phyloP scores from a whole-genome alignment of 2,113 vertebrate genomes.

The Alethe diademata region DNA sequence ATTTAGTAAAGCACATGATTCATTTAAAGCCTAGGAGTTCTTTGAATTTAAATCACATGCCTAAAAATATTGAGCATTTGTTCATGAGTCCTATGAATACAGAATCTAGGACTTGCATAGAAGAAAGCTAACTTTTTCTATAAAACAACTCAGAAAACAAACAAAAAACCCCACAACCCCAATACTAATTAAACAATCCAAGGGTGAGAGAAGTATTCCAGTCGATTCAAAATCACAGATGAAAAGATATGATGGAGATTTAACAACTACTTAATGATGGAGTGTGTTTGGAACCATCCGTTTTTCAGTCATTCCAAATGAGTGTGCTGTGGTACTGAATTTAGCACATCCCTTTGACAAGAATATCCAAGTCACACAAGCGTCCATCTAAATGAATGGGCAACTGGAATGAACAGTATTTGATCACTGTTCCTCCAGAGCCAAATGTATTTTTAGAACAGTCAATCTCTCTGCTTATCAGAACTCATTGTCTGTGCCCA shows the following conservation, averaged over 20 bases:
- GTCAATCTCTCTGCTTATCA: not conserved
- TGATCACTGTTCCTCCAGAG: not conserved
- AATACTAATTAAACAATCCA: not conserved
- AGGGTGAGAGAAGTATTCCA: not conserved
- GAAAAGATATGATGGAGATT: not conserved
- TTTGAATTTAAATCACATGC: slow-evolving; percentile 19
- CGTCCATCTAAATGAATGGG: not conserved
- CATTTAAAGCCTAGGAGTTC: not conserved
- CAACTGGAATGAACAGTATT: not conserved
- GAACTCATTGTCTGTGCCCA: not conserved
- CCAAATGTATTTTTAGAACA: not conserved
- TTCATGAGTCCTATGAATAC: not conserved
- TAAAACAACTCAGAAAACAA: not conserved
- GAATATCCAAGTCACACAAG: not conserved
- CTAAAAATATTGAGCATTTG: slow-evolving; percentile 1
- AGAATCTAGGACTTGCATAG: not conserved
- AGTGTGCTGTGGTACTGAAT: not conserved
- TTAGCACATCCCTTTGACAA: not conserved
- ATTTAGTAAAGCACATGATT: slow-evolving; percentile 24
- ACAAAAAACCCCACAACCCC: not conserved
- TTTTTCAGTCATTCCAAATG: not conserved
- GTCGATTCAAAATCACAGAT: not conserved
- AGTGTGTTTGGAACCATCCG: not conserved
- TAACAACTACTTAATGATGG: not conserved
- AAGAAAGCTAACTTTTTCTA: not conserved